Percentiles rank a stretch among this genome's conserved stretches.
Evolutionary conservation across 2,888 invertebrate species (phyloP).

Genomic region (Nectonema munidae): DNA sequence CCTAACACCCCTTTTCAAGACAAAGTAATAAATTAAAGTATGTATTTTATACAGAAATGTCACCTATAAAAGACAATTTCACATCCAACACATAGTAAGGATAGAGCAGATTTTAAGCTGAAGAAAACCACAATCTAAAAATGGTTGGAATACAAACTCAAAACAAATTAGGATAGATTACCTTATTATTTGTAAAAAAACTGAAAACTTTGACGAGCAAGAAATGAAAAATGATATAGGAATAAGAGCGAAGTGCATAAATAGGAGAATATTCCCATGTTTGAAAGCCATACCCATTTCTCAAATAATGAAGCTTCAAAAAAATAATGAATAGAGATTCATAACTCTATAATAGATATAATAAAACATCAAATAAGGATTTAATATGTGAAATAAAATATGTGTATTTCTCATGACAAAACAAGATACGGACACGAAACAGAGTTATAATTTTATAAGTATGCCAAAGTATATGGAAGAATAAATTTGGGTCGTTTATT

Average conservation of each 20-base stretch:
- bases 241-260: constrained; percentile 70
- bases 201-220: constrained; percentile 46
- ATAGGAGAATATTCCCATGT: constrained; percentile 96
- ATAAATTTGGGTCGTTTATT: too few relatives aligned
- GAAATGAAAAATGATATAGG: constrained; percentile 55
- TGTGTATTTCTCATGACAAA: too few relatives aligned
- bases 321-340: too few relatives aligned
- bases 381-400: too few relatives aligned
- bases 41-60: neutral
- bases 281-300: constrained; percentile 70
- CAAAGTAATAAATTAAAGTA: constrained; percentile 15
- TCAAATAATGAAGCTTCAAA: constrained; percentile 34
- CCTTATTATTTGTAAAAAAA: constrained; percentile 31
- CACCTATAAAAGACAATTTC: constrained; percentile 57
- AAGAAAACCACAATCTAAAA: constrained; percentile 51
- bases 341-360: too few relatives aligned
- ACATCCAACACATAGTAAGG: constrained; percentile 41
- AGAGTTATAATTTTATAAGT: too few relatives aligned
- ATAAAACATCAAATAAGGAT: too few relatives aligned
- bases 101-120: constrained; percentile 44
- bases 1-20: constrained; percentile 40
- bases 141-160: constrained; percentile 7
- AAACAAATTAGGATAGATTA: constrained; percentile 17
- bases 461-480: too few relatives aligned
- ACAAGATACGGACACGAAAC: too few relatives aligned